A percentile compares a stretch with the other conserved stretches of the same genome.
Evolutionary conservation across 1,140 invertebrate species (phyloP).

Genomic region (Asbolus verrucosus): DNA sequence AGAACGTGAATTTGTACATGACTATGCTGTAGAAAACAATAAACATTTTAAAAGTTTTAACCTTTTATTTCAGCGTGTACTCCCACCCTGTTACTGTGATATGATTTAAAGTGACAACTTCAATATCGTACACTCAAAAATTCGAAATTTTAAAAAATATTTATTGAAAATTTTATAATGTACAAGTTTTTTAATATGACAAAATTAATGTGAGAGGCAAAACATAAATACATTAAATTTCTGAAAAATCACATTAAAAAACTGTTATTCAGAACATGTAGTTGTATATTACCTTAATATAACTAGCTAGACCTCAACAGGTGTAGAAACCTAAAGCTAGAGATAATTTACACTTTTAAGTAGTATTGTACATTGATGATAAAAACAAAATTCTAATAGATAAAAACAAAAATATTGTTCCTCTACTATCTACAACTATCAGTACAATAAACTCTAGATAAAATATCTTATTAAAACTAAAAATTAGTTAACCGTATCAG

Average conservation of each 20-base stretch:
- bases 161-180: slow-evolving; percentile 40
- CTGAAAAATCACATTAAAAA: slow-evolving; percentile 10
- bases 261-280: neutral
- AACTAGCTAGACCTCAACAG: slow-evolving; percentile 11
- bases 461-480: slow-evolving; percentile 17
- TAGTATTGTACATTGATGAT: slow-evolving; percentile 33
- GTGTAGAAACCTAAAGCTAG: slow-evolving; percentile 28
- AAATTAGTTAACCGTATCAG: slow-evolving; percentile 67
- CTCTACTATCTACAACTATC: slow-evolving; percentile 33
- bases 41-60: too few species aligned
- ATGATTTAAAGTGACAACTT: too few species aligned
- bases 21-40: too few species aligned
- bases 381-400: slow-evolving; percentile 7
- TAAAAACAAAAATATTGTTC: slow-evolving; percentile 10
- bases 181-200: neutral
- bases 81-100: too few species aligned
- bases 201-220: neutral
- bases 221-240: slow-evolving; percentile 24
- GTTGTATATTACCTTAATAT: neutral
- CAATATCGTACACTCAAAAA: too few species aligned
- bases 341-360: slow-evolving; percentile 24
- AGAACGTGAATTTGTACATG: too few species aligned
- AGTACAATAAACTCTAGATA: slow-evolving; percentile 24
- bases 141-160: slow-evolving; percentile 40
- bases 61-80: too few species aligned